These are phyloP conservation scores for Miltochrista miniata DNA, from an alignment of 2,888 invertebrate genomes.

Conservation along the genomic window DNA sequence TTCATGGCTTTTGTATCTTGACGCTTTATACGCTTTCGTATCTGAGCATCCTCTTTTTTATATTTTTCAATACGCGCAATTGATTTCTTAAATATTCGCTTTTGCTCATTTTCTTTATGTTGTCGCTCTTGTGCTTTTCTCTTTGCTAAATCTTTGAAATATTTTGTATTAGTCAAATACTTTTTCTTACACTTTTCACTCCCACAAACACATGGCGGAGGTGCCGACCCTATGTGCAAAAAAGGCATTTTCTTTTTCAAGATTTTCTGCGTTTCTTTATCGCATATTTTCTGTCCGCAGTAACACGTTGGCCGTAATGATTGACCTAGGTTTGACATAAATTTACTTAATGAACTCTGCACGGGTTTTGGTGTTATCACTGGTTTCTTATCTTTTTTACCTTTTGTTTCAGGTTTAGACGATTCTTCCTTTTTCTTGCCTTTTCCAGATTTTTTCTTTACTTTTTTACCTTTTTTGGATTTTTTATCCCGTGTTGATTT, in stretches of 20 bases:
- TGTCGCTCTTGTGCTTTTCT: not conserved
- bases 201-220: slow-evolving; percentile 22
- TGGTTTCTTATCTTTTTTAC: no score
- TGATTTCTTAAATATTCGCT: not conserved
- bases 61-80: not conserved
- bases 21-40: not conserved
- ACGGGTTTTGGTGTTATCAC: no score
- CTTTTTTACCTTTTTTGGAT: no score
- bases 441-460: no score
- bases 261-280: slow-evolving; percentile 7
- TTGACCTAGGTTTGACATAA: no score
- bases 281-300: slow-evolving; percentile 17
- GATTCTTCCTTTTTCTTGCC: no score
- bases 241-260: not conserved
- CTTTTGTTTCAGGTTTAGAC: no score
- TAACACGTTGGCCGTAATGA: not conserved
- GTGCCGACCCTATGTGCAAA: not conserved
- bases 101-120: not conserved
- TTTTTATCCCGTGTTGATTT: not conserved
- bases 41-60: not conserved
- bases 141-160: not conserved
- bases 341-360: no score
- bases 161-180: not conserved
- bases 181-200: slow-evolving; percentile 11
- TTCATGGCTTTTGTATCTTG: slow-evolving; percentile 11